Evolutionary conservation across 2,797 vertebrate species (phyloP).

Genomic region (Artibeus jamaicensis): DNA sequence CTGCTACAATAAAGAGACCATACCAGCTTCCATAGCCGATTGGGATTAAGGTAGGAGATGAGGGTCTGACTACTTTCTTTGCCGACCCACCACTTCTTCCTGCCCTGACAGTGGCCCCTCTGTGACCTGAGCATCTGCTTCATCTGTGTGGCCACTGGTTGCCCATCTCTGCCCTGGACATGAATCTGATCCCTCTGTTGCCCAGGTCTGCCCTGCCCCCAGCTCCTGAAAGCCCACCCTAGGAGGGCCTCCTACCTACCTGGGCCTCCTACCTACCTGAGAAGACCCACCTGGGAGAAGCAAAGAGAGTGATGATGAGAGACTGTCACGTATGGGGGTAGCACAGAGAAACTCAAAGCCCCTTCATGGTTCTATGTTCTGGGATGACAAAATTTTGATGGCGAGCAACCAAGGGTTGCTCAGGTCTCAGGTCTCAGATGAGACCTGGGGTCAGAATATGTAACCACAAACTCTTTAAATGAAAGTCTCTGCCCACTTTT

Average conservation of each 20-base stretch:
- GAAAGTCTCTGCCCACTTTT: background rate
- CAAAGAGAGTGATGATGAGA: background rate
- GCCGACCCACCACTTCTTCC: background rate
- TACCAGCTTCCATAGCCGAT: rapidly evolving
- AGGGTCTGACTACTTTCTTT: background rate
- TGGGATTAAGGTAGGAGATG: background rate
- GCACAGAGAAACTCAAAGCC: background rate
- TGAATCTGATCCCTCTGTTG: rapidly evolving
- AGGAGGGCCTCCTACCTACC: background rate
- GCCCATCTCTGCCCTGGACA: background rate
- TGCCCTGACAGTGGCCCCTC: background rate
- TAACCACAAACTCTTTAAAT: background rate
- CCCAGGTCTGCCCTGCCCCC: rapidly evolving
- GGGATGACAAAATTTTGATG: background rate
- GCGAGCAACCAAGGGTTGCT: background rate
- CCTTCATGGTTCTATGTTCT: background rate
- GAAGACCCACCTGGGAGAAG: background rate
- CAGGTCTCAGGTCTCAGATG: no score
- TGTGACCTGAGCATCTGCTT: background rate
- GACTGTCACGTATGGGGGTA: rapidly evolving
- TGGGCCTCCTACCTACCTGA: background rate
- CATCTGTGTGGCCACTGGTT: background rate
- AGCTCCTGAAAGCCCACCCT: background rate
- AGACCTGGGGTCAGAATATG: background rate
- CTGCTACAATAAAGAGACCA: background rate